Percentiles rank a stretch among this genome's conserved stretches.
Conservation (phyloP, 1,140 invertebrate species). For the Drosophila kurseongensis region DNA sequence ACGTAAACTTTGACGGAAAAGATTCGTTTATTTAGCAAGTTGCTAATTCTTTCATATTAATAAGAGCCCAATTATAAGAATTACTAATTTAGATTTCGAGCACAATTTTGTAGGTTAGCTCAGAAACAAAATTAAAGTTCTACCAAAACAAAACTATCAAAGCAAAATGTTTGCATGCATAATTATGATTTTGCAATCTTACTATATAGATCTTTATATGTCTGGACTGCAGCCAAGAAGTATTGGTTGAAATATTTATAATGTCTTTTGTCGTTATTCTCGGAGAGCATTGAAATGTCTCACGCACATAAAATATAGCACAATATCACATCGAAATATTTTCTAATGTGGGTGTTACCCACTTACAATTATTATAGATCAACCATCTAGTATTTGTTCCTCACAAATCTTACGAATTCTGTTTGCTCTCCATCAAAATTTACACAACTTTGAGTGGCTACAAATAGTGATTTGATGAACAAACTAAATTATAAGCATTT, state of each 20-base stretch:
- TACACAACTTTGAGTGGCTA: conserved; percentile 47
- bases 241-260: conserved; percentile 7
- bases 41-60: no score
- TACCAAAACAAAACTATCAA: conserved; percentile 5
- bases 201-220: conserved; percentile 1
- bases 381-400: conserved; percentile 31
- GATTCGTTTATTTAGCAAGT: no score
- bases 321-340: conserved; percentile 1
- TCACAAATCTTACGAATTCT: conserved; percentile 15
- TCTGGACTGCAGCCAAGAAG: conserved; percentile 18
- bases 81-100: neutral
- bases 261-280: conserved; percentile 24
- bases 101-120: conserved; percentile 1
- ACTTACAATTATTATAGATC: conserved; percentile 18
- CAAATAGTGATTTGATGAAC: conserved; percentile 55
- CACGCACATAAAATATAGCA: conserved; percentile 15
- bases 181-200: conserved; percentile 20
- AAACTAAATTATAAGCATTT: conserved; percentile 50
- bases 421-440: conserved; percentile 34
- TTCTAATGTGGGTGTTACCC: conserved; percentile 12
- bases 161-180: neutral
- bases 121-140: conserved; percentile 15
- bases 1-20: no score
- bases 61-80: neutral
- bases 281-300: conserved; percentile 32